These are phyloP conservation scores for Branchipolynoe longqiensis DNA, from an alignment of 2,888 invertebrate genomes.

Conservation along the genomic window DNA sequence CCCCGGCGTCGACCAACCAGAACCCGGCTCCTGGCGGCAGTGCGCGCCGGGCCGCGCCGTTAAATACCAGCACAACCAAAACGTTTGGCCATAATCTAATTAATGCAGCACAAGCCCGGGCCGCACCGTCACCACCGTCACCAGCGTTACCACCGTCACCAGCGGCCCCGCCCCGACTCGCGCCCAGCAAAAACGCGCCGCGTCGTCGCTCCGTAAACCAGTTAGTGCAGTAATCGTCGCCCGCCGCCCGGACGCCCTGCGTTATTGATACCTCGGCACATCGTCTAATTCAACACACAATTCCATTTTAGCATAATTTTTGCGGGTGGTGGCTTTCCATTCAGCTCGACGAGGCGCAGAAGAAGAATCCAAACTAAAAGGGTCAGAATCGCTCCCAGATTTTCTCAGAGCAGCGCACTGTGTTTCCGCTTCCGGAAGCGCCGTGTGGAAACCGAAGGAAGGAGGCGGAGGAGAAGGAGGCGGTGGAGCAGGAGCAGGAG, in stretches of 20 bases:
- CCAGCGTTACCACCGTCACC: neutral
- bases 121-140: constrained; percentile 15
- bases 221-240: constrained; percentile 39
- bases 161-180: constrained; percentile 17
- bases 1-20: constrained; percentile 44
- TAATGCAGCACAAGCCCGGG: too few species aligned
- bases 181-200: constrained; percentile 46
- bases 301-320: constrained; percentile 65
- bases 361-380: neutral
- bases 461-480: neutral
- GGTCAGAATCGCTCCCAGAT: neutral
- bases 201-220: neutral
- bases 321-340: too few species aligned
- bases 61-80: constrained; percentile 54
- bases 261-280: constrained; percentile 26
- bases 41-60: neutral
- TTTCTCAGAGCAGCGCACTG: neutral
- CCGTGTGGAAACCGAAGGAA: neutral
- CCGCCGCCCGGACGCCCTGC: constrained; percentile 4
- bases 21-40: neutral
- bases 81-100: constrained; percentile 58
- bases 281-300: constrained; percentile 57
- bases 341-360: neutral
- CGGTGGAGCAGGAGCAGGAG: constrained; percentile 14
- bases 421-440: neutral